Conservation (phyloP, 37 sponge, comb jelly and placozoan genomes). For the Chondrilla cf. caribensis region DNA sequence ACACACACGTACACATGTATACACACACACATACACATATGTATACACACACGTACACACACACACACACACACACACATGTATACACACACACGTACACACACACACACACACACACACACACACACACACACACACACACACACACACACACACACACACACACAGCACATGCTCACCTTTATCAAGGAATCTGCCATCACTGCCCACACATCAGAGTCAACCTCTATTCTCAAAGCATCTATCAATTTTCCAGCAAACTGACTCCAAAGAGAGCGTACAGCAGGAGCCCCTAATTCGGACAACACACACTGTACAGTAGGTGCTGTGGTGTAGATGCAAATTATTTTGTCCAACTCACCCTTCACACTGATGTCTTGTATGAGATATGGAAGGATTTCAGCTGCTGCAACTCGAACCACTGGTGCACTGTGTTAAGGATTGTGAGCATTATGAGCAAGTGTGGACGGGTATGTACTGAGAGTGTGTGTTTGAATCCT, state of each 20-base stretch:
- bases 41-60: too few relatives aligned
- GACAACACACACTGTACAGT: too few relatives aligned
- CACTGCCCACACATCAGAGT: constrained; percentile 77
- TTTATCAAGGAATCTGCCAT: constrained; percentile 85
- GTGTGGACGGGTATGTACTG: background rate
- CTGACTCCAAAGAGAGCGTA: constrained; percentile 80
- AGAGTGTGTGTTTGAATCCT: background rate
- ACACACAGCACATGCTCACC: constrained; percentile 21
- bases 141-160: background rate
- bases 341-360: too few relatives aligned
- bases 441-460: background rate
- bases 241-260: constrained; percentile 80
- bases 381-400: constrained; percentile 90
- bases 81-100: too few relatives aligned
- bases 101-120: background rate
- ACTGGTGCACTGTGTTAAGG: constrained; percentile 24
- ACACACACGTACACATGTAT: too few relatives aligned
- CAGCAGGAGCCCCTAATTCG: constrained; percentile 40
- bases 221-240: constrained; percentile 85
- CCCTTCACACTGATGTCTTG: constrained; percentile 87
- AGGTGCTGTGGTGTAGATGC: too few relatives aligned
- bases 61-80: too few relatives aligned
- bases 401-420: constrained; percentile 94
- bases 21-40: too few relatives aligned
- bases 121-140: background rate